Conservation (phyloP, 2,113 vertebrate genomes). For the Loxodonta africana region DNA sequence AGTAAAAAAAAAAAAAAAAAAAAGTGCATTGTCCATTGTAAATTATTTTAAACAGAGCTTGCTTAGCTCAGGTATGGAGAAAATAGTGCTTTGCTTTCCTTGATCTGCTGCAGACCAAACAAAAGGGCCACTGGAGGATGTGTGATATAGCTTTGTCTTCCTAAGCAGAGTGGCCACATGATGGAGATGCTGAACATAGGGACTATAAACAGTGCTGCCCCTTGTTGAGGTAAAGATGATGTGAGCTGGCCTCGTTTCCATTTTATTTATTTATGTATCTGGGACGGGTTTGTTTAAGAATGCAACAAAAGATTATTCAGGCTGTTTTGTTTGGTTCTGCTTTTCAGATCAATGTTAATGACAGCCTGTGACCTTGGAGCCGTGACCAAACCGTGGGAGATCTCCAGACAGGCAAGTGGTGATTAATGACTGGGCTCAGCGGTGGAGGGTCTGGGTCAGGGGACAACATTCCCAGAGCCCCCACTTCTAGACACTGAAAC, state of each 20-base stretch:
- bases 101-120: slow-evolving; percentile 67
- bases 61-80: slow-evolving; percentile 72
- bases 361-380: slow-evolving; percentile 99
- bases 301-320: slow-evolving; percentile 89
- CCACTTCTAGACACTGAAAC: slow-evolving; percentile 83
- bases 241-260: slow-evolving; percentile 51
- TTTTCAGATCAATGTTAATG: slow-evolving; percentile 99
- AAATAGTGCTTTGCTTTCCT: slow-evolving; percentile 81
- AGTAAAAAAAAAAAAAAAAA: slow-evolving; percentile 66
- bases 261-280: slow-evolving; percentile 86
- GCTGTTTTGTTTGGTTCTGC: slow-evolving; percentile 90
- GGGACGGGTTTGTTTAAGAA: slow-evolving; percentile 87
- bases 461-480: slow-evolving; percentile 87
- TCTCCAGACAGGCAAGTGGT: slow-evolving; percentile 97
- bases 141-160: slow-evolving; percentile 80
- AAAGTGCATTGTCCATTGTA: slow-evolving; percentile 66
- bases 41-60: slow-evolving; percentile 69
- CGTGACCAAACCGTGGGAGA: slow-evolving; percentile 99
- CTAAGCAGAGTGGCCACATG: neutral
- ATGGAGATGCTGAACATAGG: slow-evolving; percentile 74
- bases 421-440: slow-evolving; percentile 90
- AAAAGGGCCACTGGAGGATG: slow-evolving; percentile 83
- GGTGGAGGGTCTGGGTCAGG: slow-evolving; percentile 72
- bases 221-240: slow-evolving; percentile 80
- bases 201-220: slow-evolving; percentile 77